Percentiles rank a stretch among this genome's conserved stretches.
These are phyloP conservation scores for Campoplex nolae DNA, from an alignment of 2,888 invertebrate genomes.

Conservation along the genomic window DNA sequence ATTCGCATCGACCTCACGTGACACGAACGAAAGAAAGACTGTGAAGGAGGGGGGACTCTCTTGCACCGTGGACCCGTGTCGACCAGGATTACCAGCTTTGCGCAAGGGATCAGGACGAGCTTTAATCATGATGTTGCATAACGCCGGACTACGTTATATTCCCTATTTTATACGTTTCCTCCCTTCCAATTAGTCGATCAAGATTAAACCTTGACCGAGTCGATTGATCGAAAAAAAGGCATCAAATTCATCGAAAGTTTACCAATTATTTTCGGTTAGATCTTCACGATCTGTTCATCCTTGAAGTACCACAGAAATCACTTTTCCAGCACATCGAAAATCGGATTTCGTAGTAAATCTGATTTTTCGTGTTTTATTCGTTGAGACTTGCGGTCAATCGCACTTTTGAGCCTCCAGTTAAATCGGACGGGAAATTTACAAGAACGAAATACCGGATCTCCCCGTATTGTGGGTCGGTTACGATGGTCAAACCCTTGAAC, in stretches of 20 bases:
- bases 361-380: neutral
- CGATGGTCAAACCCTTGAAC: slow-evolving; percentile 66
- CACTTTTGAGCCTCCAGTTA: slow-evolving; percentile 1
- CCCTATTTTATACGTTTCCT: slow-evolving; percentile 36
- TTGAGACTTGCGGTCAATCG: neutral
- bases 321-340: neutral
- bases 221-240: neutral
- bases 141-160: slow-evolving; percentile 47
- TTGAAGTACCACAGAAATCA: no score
- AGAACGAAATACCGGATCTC: slow-evolving; percentile 58
- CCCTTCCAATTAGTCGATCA: slow-evolving; percentile 36
- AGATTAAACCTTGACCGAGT: slow-evolving; percentile 3
- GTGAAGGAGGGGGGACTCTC: slow-evolving; percentile 6
- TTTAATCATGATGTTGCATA: slow-evolving; percentile 66
- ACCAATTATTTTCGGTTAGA: neutral
- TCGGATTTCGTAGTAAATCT: neutral
- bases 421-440: slow-evolving; percentile 27
- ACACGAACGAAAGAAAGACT: slow-evolving; percentile 41
- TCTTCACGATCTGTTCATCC: no score
- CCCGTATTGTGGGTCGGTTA: slow-evolving; percentile 71
- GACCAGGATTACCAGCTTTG: slow-evolving; percentile 78
- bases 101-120: slow-evolving; percentile 60
- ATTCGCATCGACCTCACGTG: slow-evolving; percentile 64
- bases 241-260: neutral
- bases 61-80: slow-evolving; percentile 78